Conservation (phyloP, 2,797 vertebrate genomes). For the Pseudopleuronectes americanus region DNA sequence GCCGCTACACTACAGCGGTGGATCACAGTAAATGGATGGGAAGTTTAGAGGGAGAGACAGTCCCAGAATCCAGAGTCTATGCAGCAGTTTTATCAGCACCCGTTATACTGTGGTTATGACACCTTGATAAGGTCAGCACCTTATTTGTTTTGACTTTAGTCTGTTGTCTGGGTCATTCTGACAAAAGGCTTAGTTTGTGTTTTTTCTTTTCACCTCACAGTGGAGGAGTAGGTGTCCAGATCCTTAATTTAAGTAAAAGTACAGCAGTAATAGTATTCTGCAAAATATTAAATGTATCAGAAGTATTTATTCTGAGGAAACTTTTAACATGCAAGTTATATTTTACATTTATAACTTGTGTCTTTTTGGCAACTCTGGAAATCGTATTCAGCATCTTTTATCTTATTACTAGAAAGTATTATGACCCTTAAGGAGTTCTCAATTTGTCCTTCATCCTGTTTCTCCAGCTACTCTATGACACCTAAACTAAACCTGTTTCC, state of each 20-base stretch:
- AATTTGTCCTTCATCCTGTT: too few relatives aligned
- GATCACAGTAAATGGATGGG: constrained; percentile 56
- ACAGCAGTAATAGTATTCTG: background rate
- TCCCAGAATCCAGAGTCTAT: constrained; percentile 26
- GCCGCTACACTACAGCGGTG: constrained; percentile 54
- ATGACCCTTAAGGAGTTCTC: too few relatives aligned
- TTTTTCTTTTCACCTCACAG: background rate
- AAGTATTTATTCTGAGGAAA: too few relatives aligned
- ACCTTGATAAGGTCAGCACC: constrained; percentile 32
- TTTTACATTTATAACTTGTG: too few relatives aligned
- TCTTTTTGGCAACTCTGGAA: too few relatives aligned
- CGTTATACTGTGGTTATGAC: constrained; percentile 29
- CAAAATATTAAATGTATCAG: too few relatives aligned
- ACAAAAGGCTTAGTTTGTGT: constrained; percentile 1
- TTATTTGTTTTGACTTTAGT: constrained; percentile 12
- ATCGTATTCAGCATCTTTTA: too few relatives aligned
- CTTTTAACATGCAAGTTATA: too few relatives aligned
- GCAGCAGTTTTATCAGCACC: constrained; percentile 40
- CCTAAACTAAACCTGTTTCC: too few relatives aligned
- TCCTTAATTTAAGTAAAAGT: background rate
- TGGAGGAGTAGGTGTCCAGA: too few relatives aligned
- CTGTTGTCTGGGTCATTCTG: background rate
- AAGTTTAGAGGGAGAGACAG: constrained; percentile 46
- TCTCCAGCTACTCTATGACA: too few relatives aligned
- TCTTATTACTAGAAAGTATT: too few relatives aligned